phyloP scores from a whole-genome alignment of 2,113 vertebrate genomes.

The Sebastes schlegelii region DNA sequence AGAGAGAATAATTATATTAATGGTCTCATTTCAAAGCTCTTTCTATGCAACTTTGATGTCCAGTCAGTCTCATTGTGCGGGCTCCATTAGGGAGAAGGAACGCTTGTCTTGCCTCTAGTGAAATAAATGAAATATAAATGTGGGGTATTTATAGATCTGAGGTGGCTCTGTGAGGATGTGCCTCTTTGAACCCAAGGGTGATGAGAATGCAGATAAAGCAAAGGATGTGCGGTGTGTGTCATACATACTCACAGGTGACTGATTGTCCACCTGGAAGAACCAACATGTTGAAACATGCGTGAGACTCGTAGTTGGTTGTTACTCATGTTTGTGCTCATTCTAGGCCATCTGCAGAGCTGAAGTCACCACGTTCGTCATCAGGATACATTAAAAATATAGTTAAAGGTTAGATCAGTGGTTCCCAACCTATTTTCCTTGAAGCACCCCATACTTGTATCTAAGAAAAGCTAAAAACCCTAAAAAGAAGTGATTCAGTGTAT shows the following conservation, averaged over 20 bases:
- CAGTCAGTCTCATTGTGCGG: constrained; percentile 56
- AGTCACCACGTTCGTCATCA: constrained; percentile 6
- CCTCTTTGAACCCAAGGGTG: constrained; percentile 39
- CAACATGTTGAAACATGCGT: background rate
- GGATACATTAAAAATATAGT: background rate
- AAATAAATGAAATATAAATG: constrained; percentile 65
- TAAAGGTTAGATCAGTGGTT: too few species aligned
- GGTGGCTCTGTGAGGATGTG: constrained; percentile 17
- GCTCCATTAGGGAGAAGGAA: constrained; percentile 60
- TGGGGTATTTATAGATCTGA: constrained; percentile 60
- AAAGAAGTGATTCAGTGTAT: too few species aligned
- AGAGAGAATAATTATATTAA: constrained; percentile 35
- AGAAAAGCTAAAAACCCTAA: too few species aligned
- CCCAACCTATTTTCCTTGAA: too few species aligned
- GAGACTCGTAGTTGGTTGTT: background rate
- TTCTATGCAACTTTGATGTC: constrained; percentile 64
- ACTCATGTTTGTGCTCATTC: background rate
- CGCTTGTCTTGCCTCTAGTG: constrained; percentile 36
- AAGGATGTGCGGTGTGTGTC: background rate
- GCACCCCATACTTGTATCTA: too few species aligned
- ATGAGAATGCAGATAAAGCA: constrained; percentile 34
- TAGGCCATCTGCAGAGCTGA: background rate
- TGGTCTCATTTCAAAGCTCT: constrained; percentile 62
- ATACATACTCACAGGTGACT: constrained; percentile 17
- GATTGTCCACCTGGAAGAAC: constrained; percentile 32